Percentiles rank a stretch among this genome's conserved stretches.
These are phyloP conservation scores for Aldabrachelys gigantea DNA, from an alignment of 2,113 vertebrate genomes.

Conservation along the genomic window DNA sequence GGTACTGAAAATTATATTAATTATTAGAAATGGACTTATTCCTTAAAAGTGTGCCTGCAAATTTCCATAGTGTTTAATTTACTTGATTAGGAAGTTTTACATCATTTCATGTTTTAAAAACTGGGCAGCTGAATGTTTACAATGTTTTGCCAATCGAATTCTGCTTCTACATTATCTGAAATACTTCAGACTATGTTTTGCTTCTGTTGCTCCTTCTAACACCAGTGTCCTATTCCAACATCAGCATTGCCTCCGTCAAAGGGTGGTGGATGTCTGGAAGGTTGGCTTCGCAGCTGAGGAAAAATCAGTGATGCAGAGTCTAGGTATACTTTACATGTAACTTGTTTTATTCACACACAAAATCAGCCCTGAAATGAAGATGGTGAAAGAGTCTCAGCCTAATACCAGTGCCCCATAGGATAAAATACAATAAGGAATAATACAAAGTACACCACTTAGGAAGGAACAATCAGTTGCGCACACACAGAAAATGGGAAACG, in stretches of 20 bases:
- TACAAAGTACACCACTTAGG: no score
- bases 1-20: background rate
- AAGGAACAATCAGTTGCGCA: no score
- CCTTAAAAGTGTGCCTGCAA: background rate
- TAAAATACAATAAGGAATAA: no score
- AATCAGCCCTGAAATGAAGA: background rate
- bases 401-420: background rate
- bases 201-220: background rate
- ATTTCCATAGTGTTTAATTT: background rate
- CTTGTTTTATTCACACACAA: background rate
- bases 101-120: background rate
- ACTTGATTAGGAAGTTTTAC: background rate
- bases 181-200: background rate
- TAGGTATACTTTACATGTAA: background rate
- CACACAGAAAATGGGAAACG: no score
- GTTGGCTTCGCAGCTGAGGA: background rate
- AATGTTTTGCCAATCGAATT: background rate
- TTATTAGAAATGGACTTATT: background rate
- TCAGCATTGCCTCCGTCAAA: background rate
- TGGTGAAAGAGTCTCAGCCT: background rate
- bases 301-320: background rate
- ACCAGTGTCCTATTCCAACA: background rate
- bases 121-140: background rate
- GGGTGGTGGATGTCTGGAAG: background rate
- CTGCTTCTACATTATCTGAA: background rate